Conservation (phyloP, 2,797 vertebrate species). For the Periparus ater region DNA sequence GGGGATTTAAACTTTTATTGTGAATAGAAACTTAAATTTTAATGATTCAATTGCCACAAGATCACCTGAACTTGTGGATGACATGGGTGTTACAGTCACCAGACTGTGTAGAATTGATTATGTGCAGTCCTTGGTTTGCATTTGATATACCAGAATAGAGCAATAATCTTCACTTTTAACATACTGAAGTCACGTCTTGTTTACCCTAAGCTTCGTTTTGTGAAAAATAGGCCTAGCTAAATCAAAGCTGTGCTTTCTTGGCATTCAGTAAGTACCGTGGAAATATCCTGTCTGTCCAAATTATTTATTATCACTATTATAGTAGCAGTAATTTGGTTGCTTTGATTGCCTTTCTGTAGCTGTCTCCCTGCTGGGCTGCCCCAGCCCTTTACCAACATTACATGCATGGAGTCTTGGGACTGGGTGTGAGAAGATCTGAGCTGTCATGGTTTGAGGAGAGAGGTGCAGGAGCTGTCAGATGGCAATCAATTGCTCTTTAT, state of each 20-base stretch:
- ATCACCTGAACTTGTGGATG: background rate
- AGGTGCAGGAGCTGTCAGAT: background rate
- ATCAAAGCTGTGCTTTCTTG: constrained; percentile 16
- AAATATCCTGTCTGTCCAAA: background rate
- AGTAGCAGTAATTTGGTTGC: background rate
- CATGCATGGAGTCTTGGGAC: background rate
- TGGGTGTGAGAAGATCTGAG: background rate
- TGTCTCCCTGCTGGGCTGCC: background rate
- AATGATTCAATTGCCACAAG: background rate
- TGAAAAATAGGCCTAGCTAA: constrained; percentile 6
- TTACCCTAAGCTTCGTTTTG: constrained; percentile 19
- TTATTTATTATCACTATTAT: background rate
- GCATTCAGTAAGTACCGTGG: background rate
- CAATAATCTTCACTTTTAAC: background rate
- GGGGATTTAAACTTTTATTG: background rate
- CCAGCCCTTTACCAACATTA: background rate
- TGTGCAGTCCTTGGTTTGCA: background rate
- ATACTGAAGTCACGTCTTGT: background rate
- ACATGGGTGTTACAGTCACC: background rate
- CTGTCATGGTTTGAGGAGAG: background rate
- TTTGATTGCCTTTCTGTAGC: background rate
- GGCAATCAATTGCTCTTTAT: background rate
- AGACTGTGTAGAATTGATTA: background rate
- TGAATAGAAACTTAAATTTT: background rate
- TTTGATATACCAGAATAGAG: background rate